These are phyloP conservation scores for Tympanuchus pallidicinctus DNA, from an alignment of 2,113 vertebrate genomes.

Conservation along the genomic window DNA sequence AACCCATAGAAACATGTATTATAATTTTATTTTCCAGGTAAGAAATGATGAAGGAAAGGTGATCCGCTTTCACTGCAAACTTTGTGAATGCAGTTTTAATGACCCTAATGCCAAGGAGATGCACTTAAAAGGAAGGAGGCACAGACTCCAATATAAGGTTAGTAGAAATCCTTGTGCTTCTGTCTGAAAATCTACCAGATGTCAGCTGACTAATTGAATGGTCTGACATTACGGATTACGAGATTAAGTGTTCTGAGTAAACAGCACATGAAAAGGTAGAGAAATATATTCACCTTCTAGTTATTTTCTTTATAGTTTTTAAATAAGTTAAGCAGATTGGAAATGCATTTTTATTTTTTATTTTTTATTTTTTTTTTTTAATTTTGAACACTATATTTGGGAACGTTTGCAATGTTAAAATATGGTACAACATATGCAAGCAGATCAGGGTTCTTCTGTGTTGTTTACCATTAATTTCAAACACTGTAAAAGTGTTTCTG, in stretches of 20 bases:
- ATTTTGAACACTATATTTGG: not conserved
- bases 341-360: not conserved
- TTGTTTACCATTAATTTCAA: not conserved
- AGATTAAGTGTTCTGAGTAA: not conserved
- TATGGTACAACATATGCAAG: not conserved
- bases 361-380: not conserved
- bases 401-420: not conserved
- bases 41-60: conserved; percentile 98
- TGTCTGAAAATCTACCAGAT: not conserved
- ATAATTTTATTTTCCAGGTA: conserved; percentile 78
- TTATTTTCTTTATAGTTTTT: not conserved
- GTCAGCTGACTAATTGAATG: not conserved
- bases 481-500: not conserved
- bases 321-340: not conserved
- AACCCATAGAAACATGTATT: not conserved
- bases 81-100: conserved; percentile 98
- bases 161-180: not conserved
- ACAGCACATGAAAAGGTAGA: not conserved
- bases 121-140: conserved; percentile 94
- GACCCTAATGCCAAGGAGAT: conserved; percentile 98
- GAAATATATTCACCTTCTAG: not conserved
- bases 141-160: conserved; percentile 97
- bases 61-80: conserved; percentile 97
- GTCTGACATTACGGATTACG: not conserved
- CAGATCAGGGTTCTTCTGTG: not conserved